Evolutionary conservation across 2,113 vertebrate genomes (phyloP).

Genomic region (Pteropus alecto): DNA sequence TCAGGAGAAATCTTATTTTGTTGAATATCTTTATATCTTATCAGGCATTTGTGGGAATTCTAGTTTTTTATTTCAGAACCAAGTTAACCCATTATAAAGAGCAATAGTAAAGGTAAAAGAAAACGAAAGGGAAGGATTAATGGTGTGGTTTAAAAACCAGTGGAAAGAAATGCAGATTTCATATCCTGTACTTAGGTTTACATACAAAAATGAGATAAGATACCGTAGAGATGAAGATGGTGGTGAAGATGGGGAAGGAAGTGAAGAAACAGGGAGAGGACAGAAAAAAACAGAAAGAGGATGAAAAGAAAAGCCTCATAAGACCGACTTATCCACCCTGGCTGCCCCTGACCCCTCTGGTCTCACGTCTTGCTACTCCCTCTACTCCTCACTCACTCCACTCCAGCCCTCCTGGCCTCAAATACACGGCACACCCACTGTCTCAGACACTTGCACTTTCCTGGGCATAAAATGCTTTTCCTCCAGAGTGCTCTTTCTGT

Average conservation of each 20-base stretch:
- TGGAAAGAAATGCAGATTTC: neutral
- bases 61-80: neutral
- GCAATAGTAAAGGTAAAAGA: neutral
- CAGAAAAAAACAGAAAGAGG: neutral
- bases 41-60: neutral
- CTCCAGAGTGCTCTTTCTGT: neutral
- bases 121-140: neutral
- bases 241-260: neutral
- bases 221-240: neutral
- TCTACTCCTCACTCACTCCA: neutral
- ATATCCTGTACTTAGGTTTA: neutral
- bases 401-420: neutral
- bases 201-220: neutral
- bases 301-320: no score
- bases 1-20: neutral
- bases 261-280: neutral
- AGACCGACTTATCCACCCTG: neutral
- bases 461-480: neutral
- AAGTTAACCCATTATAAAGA: neutral
- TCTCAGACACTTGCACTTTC: neutral
- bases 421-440: fast-evolving
- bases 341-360: neutral
- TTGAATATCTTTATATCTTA: neutral
- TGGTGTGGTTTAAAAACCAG: neutral
- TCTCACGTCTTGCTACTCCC: neutral